Evolutionary conservation across 2,113 vertebrate species (phyloP).

Genomic region (Trinectes maculatus): DNA sequence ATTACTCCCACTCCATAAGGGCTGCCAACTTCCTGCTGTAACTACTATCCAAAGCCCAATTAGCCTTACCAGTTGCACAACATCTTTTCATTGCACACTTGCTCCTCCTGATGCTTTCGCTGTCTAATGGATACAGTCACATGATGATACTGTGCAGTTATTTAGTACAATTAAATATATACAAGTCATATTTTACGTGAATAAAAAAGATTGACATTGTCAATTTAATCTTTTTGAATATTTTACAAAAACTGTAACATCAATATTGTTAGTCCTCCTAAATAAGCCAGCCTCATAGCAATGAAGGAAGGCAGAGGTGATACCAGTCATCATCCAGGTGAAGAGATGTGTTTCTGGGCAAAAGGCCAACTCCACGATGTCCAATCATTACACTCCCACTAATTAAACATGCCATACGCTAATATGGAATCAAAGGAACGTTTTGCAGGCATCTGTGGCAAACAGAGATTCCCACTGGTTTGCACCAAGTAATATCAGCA

Average conservation of each 20-base stretch:
- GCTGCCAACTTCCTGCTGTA: constrained; percentile 25
- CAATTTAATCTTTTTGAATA: too few species aligned
- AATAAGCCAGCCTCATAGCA: not conserved
- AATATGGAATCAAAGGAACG: constrained; percentile 20
- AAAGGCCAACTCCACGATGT: not conserved
- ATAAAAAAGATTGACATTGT: too few species aligned
- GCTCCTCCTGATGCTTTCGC: not conserved
- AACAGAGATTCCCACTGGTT: constrained; percentile 7
- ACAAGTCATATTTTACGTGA: too few species aligned
- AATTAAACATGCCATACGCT: constrained; percentile 30
- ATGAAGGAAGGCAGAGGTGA: not conserved
- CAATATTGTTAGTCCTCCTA: not conserved
- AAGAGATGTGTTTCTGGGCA: constrained; percentile 39
- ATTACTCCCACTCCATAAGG: constrained; percentile 56
- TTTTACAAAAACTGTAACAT: not conserved
- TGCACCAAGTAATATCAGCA: not conserved
- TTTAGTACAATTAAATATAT: too few species aligned
- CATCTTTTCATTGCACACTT: constrained; percentile 18
- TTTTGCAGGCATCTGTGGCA: constrained; percentile 1
- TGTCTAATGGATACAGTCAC: too few species aligned
- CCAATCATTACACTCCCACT: constrained; percentile 17
- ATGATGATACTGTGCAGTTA: too few species aligned
- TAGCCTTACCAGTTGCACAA: constrained; percentile 53
- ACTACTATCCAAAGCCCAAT: constrained; percentile 34
- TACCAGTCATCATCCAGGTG: constrained; percentile 37